A percentile compares a stretch with the other conserved stretches of the same genome.
phyloP scores from a whole-genome alignment of 2,888 invertebrate genomes.

The Epiblema foenella region DNA sequence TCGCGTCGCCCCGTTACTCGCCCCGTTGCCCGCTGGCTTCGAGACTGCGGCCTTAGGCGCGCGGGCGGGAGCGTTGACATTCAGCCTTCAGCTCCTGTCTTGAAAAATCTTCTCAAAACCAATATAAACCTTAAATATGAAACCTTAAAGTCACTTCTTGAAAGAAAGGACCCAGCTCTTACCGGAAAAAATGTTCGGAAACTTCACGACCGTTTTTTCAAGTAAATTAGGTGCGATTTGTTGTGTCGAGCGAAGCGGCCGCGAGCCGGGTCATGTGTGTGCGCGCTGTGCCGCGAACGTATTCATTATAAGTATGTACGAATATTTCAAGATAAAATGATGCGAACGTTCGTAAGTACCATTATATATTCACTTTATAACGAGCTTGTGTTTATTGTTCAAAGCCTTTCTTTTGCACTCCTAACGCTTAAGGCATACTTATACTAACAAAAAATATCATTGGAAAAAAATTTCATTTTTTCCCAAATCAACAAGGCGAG shows the following conservation, averaged over 20 bases:
- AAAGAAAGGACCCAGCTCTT: neutral
- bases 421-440: slow-evolving; percentile 9
- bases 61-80: slow-evolving; percentile 71
- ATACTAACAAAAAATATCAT: neutral
- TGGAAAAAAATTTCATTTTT: neutral
- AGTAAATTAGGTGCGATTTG: slow-evolving; percentile 70
- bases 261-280: slow-evolving; percentile 45
- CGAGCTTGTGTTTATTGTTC: slow-evolving; percentile 30
- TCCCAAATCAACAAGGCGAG: no score
- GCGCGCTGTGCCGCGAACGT: slow-evolving; percentile 50
- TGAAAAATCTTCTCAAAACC: slow-evolving; percentile 13
- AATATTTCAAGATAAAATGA: slow-evolving; percentile 48
- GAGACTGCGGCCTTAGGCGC: slow-evolving; percentile 46
- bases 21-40: no score
- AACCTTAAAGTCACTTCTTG: slow-evolving; percentile 58
- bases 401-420: slow-evolving; percentile 11
- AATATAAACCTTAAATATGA: slow-evolving; percentile 66
- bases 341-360: slow-evolving; percentile 35
- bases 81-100: slow-evolving; percentile 52
- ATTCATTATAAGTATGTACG: slow-evolving; percentile 45
- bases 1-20: no score
- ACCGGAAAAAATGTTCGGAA: slow-evolving; percentile 67
- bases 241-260: slow-evolving; percentile 52
- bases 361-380: slow-evolving; percentile 46
- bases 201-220: slow-evolving; percentile 70